Conservation (phyloP, 2,888 invertebrate genomes). For the Agonopterix subpropinquella region DNA sequence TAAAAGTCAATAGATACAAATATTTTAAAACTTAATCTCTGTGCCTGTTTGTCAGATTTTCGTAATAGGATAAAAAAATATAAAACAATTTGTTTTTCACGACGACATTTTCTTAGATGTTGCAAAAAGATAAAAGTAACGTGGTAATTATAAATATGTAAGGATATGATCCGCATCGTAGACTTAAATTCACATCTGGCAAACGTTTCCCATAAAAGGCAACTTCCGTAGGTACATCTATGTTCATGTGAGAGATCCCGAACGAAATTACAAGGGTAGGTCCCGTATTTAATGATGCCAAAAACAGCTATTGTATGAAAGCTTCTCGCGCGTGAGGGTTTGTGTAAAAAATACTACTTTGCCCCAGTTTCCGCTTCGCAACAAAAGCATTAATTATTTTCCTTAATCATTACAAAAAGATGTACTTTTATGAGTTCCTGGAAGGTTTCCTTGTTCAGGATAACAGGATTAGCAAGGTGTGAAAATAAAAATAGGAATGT, state of each 20-base stretch:
- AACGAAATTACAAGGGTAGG: conserved; percentile 20
- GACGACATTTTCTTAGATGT: too few relatives aligned
- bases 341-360: conserved; percentile 2
- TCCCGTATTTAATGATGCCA: conserved; percentile 17
- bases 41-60: too few relatives aligned
- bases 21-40: too few relatives aligned
- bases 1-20: too few relatives aligned
- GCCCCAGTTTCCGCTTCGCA: neutral
- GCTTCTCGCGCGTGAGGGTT: conserved; percentile 1
- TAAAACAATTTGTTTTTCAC: too few relatives aligned
- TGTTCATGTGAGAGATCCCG: conserved; percentile 11
- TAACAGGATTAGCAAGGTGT: too few relatives aligned
- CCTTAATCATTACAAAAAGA: neutral
- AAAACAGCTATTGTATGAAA: conserved; percentile 11
- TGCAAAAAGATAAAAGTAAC: too few relatives aligned
- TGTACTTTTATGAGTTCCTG: neutral
- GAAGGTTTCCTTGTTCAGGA: too few relatives aligned
- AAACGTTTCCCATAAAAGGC: conserved; percentile 11
- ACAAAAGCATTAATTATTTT: neutral
- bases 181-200: conserved; percentile 17
- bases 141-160: too few relatives aligned
- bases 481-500: too few relatives aligned
- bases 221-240: conserved; percentile 19
- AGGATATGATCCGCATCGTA: neutral
- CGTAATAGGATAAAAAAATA: too few relatives aligned